Percentiles rank a stretch among this genome's conserved stretches.
These are phyloP conservation scores for Druon quercuslanigerum DNA, from an alignment of 1,140 invertebrate genomes.

Conservation along the genomic window DNA sequence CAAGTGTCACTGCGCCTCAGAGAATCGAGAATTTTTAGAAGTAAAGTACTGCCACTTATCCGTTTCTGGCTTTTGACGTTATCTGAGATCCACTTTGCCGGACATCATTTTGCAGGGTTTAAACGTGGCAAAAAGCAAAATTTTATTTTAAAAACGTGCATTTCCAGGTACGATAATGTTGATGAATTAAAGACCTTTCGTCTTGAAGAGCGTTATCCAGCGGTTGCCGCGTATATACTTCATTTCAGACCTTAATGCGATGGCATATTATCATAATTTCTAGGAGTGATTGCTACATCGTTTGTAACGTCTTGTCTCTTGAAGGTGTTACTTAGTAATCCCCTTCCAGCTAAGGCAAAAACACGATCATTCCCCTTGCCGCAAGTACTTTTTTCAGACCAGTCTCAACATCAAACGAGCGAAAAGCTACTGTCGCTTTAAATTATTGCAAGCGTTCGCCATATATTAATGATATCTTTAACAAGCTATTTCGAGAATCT, in stretches of 20 bases:
- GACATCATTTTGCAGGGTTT: conserved; percentile 19
- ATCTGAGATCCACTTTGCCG: conserved; percentile 16
- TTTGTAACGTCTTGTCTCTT: conserved; percentile 29
- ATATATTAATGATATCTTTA: conserved; percentile 25
- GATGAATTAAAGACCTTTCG: conserved; percentile 28
- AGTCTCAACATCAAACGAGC: conserved; percentile 12
- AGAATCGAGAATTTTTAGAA: conserved; percentile 10
- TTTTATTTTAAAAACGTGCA: background rate
- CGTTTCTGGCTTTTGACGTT: conserved; percentile 16
- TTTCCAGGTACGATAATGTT: conserved; percentile 14
- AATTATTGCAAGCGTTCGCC: conserved; percentile 14
- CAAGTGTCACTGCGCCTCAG: background rate
- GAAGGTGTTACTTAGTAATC: conserved; percentile 20
- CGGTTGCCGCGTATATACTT: conserved; percentile 11
- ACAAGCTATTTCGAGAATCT: conserved; percentile 10
- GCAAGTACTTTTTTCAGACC: conserved; percentile 5
- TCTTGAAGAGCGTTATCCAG: conserved; percentile 12
- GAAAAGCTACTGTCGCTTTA: background rate
- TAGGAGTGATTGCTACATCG: conserved; percentile 25
- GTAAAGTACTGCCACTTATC: conserved; percentile 11
- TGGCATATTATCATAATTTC: conserved; percentile 29
- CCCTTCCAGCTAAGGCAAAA: conserved; percentile 18
- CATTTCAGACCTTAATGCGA: conserved; percentile 19
- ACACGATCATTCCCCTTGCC: conserved; percentile 19
- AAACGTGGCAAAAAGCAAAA: background rate